Percentiles rank a stretch among this genome's conserved stretches.
These are phyloP conservation scores for Panagrolaimus sp. DNA, from an alignment of 1,140 invertebrate genomes.

Conservation along the genomic window DNA sequence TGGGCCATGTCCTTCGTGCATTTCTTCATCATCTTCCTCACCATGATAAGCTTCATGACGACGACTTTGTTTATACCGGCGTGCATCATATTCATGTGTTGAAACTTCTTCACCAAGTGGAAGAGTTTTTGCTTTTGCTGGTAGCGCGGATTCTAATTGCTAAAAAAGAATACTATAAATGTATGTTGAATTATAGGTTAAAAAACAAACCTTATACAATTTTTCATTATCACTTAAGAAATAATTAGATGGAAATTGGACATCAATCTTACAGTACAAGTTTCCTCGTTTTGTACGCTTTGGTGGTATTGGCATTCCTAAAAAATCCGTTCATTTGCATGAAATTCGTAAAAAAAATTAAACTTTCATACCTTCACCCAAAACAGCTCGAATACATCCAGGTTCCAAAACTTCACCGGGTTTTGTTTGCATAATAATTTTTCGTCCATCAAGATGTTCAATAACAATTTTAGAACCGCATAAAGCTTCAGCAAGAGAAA, in stretches of 20 bases:
- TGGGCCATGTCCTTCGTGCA: conserved; percentile 24
- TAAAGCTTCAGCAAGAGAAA: conserved; percentile 64
- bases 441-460: conserved; percentile 76
- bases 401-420: conserved; percentile 73
- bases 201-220: conserved; percentile 64
- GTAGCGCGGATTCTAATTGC: conserved; percentile 39
- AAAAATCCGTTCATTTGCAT: too few species aligned
- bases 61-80: conserved; percentile 31
- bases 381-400: conserved; percentile 44
- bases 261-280: conserved; percentile 60
- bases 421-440: conserved; percentile 70
- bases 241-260: conserved; percentile 76
- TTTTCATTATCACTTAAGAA: conserved; percentile 70
- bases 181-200: not conserved
- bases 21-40: conserved; percentile 22
- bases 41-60: conserved; percentile 46
- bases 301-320: too few species aligned
- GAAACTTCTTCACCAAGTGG: conserved; percentile 45
- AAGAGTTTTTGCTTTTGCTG: conserved; percentile 21
- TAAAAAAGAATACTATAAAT: conserved; percentile 22
- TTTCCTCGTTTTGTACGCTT: too few species aligned
- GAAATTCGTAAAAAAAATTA: too few species aligned
- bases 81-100: conserved; percentile 36
- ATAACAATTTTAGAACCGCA: conserved; percentile 66
- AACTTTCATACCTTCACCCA: conserved; percentile 2